Conservation (phyloP, 2,888 invertebrate species). For the Geotrupes spiniger region DNA sequence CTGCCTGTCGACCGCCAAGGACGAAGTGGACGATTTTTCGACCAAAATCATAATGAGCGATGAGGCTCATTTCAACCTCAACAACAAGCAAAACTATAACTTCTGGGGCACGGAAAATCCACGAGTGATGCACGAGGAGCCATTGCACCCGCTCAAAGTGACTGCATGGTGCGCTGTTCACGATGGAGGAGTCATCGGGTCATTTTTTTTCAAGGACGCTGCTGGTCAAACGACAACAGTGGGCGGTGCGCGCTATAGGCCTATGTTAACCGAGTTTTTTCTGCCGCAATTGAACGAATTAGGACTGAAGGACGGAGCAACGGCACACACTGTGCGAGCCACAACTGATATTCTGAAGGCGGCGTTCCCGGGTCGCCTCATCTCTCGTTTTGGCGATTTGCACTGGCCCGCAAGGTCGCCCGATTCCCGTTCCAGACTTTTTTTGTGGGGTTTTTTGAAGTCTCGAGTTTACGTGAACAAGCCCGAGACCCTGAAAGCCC, state of each 20-base stretch:
- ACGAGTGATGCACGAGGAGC: too few species aligned
- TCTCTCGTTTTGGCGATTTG: too few species aligned
- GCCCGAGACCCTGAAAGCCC: conserved; percentile 27
- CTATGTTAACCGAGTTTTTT: conserved; percentile 21
- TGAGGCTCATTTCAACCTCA: too few species aligned
- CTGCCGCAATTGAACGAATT: conserved; percentile 4
- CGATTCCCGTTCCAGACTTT: conserved; percentile 17
- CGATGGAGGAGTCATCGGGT: conserved; percentile 21
- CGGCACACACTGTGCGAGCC: conserved; percentile 19
- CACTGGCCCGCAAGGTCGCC: too few species aligned
- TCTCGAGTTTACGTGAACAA: too few species aligned
- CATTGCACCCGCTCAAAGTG: too few species aligned
- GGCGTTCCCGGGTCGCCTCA: conserved; percentile 18
- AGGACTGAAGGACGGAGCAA: conserved; percentile 1
- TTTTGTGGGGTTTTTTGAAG: conserved; percentile 8
- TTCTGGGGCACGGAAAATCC: conserved; percentile 26
- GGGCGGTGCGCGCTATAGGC: conserved; percentile 25
- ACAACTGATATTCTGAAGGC: conserved; percentile 20
- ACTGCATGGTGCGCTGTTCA: too few species aligned
- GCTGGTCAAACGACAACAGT: too few species aligned
- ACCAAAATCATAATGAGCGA: too few species aligned
- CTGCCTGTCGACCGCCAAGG: conserved; percentile 21
- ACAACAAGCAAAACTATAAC: conserved; percentile 14
- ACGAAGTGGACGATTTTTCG: conserved; percentile 21
- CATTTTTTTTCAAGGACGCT: conserved; percentile 23